Evolutionary conservation across 2,797 vertebrate species (phyloP).

Genomic region (Phoxinus dragarum): DNA sequence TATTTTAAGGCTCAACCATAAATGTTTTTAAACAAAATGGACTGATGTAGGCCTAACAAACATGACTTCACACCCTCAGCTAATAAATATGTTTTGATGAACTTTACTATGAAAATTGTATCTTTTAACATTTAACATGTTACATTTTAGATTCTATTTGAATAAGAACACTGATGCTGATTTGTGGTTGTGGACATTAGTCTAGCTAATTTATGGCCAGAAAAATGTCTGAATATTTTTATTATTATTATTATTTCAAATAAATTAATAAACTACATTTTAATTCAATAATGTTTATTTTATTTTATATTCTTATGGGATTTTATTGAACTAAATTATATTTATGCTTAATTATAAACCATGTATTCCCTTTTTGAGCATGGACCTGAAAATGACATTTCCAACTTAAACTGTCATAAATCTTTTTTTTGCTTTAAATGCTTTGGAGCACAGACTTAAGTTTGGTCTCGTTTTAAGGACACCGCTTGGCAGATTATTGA

Average conservation of each 20-base stretch:
- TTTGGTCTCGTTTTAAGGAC: not conserved
- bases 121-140: not conserved
- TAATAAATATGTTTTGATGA: not conserved
- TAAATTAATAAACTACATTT: not conserved
- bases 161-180: not conserved
- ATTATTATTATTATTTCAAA: not conserved
- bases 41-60: not conserved
- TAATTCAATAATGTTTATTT: not conserved
- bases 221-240: not conserved
- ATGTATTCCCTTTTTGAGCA: not conserved
- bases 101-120: not conserved
- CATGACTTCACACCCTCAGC: not conserved
- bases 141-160: not conserved
- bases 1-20: not conserved
- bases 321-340: not conserved
- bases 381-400: not conserved
- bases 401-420: not conserved
- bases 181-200: not conserved
- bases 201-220: not conserved
- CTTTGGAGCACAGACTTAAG: too few species aligned
- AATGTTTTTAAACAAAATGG: not conserved
- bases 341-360: not conserved
- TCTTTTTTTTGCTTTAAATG: not conserved
- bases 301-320: not conserved
- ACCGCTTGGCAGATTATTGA: not conserved